Percentiles rank a stretch among this genome's conserved stretches.
phyloP scores from a whole-genome alignment of 2,888 invertebrate species.

The Synergus laeviventris region DNA sequence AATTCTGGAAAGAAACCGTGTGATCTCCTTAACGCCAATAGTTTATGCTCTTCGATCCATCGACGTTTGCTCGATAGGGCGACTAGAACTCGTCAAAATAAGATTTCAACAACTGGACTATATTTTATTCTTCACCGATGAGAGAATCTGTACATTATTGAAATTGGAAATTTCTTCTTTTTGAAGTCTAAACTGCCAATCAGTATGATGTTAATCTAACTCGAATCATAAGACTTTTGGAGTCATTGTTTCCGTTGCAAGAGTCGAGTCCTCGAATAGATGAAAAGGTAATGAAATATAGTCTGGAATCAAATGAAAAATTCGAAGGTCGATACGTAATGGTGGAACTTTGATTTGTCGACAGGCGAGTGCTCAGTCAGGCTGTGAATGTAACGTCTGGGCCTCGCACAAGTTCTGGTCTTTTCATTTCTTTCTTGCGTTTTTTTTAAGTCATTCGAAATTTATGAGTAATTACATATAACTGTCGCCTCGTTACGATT shows the following conservation, averaged over 20 bases:
- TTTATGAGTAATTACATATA: conserved; percentile 14
- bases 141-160: conserved; percentile 30
- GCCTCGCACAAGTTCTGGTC: conserved; percentile 63
- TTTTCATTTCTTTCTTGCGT: conserved; percentile 49
- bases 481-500: conserved; percentile 51
- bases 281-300: not conserved
- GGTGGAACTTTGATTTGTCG: conserved; percentile 40
- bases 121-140: not conserved
- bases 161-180: conserved; percentile 21
- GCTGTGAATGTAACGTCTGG: conserved; percentile 76
- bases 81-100: conserved; percentile 29
- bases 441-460: conserved; percentile 34
- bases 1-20: conserved; percentile 56
- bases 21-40: conserved; percentile 65
- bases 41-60: conserved; percentile 52
- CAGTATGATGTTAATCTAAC: not conserved
- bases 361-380: conserved; percentile 71
- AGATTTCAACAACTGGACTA: conserved; percentile 29
- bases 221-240: not conserved
- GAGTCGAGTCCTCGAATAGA: not conserved
- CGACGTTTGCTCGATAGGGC: conserved; percentile 24
- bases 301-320: conserved; percentile 40
- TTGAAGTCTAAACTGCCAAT: not conserved
- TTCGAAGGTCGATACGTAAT: conserved; percentile 20
- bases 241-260: not conserved